Evolutionary conservation across 2,888 invertebrate species (phyloP), one percentile per base, ranked within the genome.

Genomic region (Coremacera marginata): DNA sequence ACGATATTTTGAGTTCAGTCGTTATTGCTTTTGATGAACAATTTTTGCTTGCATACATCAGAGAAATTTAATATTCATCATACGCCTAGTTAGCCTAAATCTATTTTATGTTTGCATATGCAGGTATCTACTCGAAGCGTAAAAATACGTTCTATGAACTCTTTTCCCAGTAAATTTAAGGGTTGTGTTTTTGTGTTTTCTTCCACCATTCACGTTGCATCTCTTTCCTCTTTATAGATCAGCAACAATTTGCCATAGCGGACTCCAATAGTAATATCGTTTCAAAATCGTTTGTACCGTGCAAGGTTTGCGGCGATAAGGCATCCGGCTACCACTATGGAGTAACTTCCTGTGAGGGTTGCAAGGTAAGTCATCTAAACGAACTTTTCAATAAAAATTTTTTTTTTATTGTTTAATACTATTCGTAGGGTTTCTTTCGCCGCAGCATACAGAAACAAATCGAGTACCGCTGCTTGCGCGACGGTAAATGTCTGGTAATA

Each of bases 301-400:
- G 98, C 91, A 97, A 97, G 90, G 98, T 98, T 83, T 98, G 98
- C 90, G 98, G 98, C 63, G 98, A 98, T 90, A 95, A 96, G 88
- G 96, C 96, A 78, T 95, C 95, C 75, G 89, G 89, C 70, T 98
- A 98, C 90, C 98, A 98, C 90, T 98, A 98, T 93, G 98, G 98
- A 74, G 98, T 98, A 83, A 98, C 98, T 81, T 97, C 97, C 82
- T 98, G 98, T 90, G 98, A 98, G 90, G 98, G 98, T 83, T 98
- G 98, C 91, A 98, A 98, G 95, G 98, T 98, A 91, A 90, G 89
- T 82, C 4, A 16, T 3, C 63, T 22, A 5, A 19, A 5, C 8
- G 8, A 11, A 55, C 19, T n/a, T 22, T 19, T 19, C 9, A 9
- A 27, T 62, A n/a, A 16, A 5, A 63, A 2, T 37, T 34, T 8